These are phyloP conservation scores for Thermophis baileyi DNA, from an alignment of 2,113 vertebrate genomes.

Conservation along the genomic window DNA sequence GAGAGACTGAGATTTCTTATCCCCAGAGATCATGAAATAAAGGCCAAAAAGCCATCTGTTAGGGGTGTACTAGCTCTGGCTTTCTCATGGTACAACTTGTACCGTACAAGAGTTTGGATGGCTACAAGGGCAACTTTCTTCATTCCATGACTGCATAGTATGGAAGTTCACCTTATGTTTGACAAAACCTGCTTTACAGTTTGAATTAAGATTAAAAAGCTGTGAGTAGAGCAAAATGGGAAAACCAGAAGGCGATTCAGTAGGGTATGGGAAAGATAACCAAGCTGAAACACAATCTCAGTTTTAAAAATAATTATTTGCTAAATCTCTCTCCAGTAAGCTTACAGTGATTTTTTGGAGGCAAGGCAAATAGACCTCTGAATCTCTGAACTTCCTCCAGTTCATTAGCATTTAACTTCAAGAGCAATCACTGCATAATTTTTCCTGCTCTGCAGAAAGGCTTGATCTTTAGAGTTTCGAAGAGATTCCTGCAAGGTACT, in stretches of 20 bases:
- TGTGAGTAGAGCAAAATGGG: neutral
- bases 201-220: neutral
- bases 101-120: neutral
- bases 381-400: constrained; percentile 33
- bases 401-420: constrained; percentile 50
- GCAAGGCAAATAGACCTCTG: constrained; percentile 2
- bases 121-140: neutral
- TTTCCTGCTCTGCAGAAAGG: constrained; percentile 51
- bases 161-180: neutral
- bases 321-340: neutral
- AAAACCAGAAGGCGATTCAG: neutral
- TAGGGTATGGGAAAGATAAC: neutral
- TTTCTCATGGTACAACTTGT: neutral
- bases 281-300: neutral
- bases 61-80: neutral
- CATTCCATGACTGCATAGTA: neutral
- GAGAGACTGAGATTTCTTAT: neutral
- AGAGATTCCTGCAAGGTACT: constrained; percentile 56
- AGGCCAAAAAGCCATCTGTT: neutral
- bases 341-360: too few species aligned
- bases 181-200: neutral
- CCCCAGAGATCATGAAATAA: neutral
- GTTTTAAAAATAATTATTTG: neutral
- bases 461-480: constrained; percentile 49
- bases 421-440: constrained; percentile 59